Conservation (phyloP, 2,113 vertebrate species). For the Nanorana parkeri region DNA sequence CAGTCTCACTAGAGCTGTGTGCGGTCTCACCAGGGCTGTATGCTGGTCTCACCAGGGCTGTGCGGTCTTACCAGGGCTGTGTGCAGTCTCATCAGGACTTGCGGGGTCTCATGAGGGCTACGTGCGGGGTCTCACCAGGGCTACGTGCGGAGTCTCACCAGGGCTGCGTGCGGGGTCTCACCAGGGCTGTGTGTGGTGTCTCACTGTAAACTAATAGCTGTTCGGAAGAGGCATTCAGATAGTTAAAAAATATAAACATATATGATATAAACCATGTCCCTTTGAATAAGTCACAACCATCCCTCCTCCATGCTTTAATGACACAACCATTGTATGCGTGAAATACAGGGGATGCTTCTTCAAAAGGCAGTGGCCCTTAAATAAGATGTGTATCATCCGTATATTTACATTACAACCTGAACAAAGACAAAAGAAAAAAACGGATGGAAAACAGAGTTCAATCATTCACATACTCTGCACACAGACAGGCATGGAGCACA, state of each 20-base stretch:
- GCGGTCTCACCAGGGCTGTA: too few species aligned
- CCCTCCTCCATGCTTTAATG: background rate
- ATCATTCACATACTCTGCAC: background rate
- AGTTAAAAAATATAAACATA: background rate
- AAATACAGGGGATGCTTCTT: slow-evolving; percentile 20
- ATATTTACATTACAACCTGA: slow-evolving; percentile 32
- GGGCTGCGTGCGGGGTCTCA: too few species aligned
- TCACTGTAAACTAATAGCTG: background rate
- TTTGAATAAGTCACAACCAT: background rate
- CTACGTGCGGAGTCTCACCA: too few species aligned
- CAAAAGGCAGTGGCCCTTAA: slow-evolving; percentile 18
- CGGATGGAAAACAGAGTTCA: slow-evolving; percentile 19
- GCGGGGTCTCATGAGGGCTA: too few species aligned
- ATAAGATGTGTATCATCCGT: slow-evolving; percentile 27
- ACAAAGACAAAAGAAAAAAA: background rate
- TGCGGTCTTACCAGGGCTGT: too few species aligned
- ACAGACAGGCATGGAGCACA: too few species aligned
- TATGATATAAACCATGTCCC: slow-evolving; percentile 19
- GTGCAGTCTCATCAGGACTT: too few species aligned
- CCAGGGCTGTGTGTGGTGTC: too few species aligned
- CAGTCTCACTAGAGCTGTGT: too few species aligned
- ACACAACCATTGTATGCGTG: background rate
- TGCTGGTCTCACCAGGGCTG: too few species aligned
- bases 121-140: too few species aligned
- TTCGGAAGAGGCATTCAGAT: too few species aligned